A percentile compares a stretch with the other conserved stretches of the same genome.
phyloP scores from a whole-genome alignment of 2,888 invertebrate species.

The Eristalis pertinax region DNA sequence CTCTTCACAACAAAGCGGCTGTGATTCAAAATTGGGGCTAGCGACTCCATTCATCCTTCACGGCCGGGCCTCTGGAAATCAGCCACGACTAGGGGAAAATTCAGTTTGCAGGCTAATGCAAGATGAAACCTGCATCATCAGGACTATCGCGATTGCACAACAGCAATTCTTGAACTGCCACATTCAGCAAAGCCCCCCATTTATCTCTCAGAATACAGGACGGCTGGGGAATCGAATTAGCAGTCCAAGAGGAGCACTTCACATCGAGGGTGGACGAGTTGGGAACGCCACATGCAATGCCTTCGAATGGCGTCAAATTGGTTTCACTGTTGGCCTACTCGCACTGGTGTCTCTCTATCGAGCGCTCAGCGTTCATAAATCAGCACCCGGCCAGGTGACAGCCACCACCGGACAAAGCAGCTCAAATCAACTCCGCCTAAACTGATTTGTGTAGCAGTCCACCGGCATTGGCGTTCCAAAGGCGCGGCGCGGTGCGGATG shows the following conservation, averaged over 20 bases:
- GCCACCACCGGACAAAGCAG: slow-evolving; percentile 22
- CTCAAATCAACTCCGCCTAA: slow-evolving; percentile 53
- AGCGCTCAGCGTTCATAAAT: slow-evolving; percentile 43
- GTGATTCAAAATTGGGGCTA: too few relatives aligned
- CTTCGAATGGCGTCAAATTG: slow-evolving; percentile 49
- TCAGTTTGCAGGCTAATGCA: neutral
- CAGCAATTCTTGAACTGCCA: neutral
- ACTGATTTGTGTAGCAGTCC: slow-evolving; percentile 52
- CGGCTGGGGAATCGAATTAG: neutral
- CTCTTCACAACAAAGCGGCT: too few relatives aligned
- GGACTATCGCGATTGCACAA: neutral
- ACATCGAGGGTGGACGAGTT: neutral
- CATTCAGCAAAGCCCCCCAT: neutral
- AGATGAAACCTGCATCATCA: neutral
- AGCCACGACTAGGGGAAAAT: neutral
- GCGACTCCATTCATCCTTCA: too few relatives aligned
- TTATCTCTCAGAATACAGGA: neutral
- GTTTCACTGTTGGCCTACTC: slow-evolving; percentile 3
- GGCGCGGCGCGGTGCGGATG: neutral
- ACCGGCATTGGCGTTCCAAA: slow-evolving; percentile 6
- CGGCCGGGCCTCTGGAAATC: too few relatives aligned
- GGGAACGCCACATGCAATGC: slow-evolving; percentile 3
- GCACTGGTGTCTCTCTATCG: slow-evolving; percentile 8
- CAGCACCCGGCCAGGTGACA: slow-evolving; percentile 28
- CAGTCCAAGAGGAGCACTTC: neutral